phyloP scores from a whole-genome alignment of 2,113 vertebrate genomes.

The Leptobrachium leishanense region DNA sequence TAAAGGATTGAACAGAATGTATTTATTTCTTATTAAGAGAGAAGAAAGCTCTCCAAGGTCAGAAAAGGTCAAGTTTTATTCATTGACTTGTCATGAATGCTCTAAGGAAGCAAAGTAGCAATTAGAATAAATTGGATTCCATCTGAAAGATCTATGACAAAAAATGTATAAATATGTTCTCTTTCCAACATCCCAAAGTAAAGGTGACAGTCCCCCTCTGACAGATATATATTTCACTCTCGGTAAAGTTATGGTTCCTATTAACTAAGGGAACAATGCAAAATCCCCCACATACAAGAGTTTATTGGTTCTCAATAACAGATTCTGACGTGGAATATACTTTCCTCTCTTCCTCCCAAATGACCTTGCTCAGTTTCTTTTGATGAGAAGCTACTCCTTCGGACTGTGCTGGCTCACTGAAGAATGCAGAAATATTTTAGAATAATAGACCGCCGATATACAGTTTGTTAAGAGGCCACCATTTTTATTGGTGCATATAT shows the following conservation, averaged over 20 bases:
- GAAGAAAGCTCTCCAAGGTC: background rate
- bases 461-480: background rate
- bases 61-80: conserved; percentile 17
- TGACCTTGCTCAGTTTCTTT: conserved; percentile 33
- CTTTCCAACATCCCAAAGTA: background rate
- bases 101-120: conserved; percentile 30
- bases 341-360: conserved; percentile 9
- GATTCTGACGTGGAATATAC: conserved; percentile 30
- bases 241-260: conserved; percentile 42
- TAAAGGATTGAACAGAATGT: background rate
- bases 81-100: conserved; percentile 10
- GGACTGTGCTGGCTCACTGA: conserved; percentile 12
- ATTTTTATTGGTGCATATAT: background rate
- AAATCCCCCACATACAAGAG: conserved; percentile 26
- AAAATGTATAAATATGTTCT: conserved; percentile 12
- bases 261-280: conserved; percentile 19
- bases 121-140: conserved; percentile 41
- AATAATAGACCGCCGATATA: conserved; percentile 27
- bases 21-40: conserved; percentile 8
- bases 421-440: conserved; percentile 25
- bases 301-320: conserved; percentile 38
- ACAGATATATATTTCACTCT: conserved; percentile 25
- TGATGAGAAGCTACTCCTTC: conserved; percentile 47
- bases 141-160: conserved; percentile 28
- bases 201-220: conserved; percentile 23